Evolutionary conservation across 2,888 invertebrate species (phyloP), one percentile per base, ranked within the genome.

Genomic region (Steinernema carpocapsae): DNA sequence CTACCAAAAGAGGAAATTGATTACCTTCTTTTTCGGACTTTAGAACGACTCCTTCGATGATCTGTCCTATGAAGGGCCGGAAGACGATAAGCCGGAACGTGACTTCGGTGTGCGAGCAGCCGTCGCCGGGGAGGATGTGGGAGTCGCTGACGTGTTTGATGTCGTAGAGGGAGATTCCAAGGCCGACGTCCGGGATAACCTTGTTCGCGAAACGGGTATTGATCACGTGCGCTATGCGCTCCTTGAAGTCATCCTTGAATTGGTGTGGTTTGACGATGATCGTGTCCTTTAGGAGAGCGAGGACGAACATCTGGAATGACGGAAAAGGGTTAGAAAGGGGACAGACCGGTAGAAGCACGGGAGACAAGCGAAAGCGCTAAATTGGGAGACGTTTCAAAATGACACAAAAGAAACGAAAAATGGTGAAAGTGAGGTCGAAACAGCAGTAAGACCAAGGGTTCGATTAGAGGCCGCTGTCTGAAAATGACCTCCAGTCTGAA

Each of bases 91-190:
- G 96, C 70, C 95, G 92, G 88, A 97, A 99, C 76, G 81, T 78
- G 43, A 87, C 83, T 51, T 80, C 76, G 0, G 81, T 83, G 77
- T 84, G 81, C 6, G 81, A 82, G 51, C 76, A 73, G 6, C 84
- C 83, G 70, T 85, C 84, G 17, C 86, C 86, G 12, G 86, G 84
- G 29, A 86, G 92, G 85, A 97, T 93, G 83, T 92, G 94, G 0
- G 96, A 95, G 88, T 96, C 94, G 79, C 94, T 93, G 71, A 97
- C 91, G 73, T 92, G 92, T 17, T 92, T 92, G 76, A 99, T 93
- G 88, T 97, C 97, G 89, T 93, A 94, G 72, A 97, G 89, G 32
- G 94, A 94, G 87, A 99, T 94, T 87, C 96, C 96, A 70, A 99
- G 90, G 0, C 99, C 99, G 52, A 97, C 93, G 89, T 97, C 93